Base-by-base conservation (phyloP, 2,113 vertebrate genomes). In the Saimiri boliviensis region DNA sequence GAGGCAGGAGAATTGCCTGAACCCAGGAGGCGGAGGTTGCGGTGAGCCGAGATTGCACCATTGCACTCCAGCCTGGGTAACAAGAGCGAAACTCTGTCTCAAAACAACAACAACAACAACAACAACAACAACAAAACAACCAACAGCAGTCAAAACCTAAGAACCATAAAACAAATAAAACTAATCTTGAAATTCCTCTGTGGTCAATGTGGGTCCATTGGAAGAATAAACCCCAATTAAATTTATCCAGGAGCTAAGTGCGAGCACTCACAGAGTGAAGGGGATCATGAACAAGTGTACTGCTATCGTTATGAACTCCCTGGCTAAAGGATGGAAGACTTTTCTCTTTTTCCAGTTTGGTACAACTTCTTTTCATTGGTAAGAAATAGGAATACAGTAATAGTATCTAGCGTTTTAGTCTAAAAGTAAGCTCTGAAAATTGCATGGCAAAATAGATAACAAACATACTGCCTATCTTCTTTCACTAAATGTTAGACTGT, bases 271-370 rank as follows among this genome's bases (percentile, higher is more conserved):
- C 21, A 88, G 96, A 94, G 56, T 84, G 95, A 96, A 94, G 71
- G 32, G 73, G 54, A 76, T 93, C 54, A 17, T 93, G 92, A 82
- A 0, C 89, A n/a, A 77, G 90, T 96, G 92, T 17, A 17, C 74
- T 86, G 79, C 94, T 77, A 74, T 45, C n/a, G 83, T 83, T 96
- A 63, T 91, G 56, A 94, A 88, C 35, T 32, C 54, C 91, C 80
- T 81, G 76, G 58, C 93, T 96, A 68, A 85, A 91, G 95, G 58
- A 56, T 85, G 68, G 96, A 97, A 98, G 80, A 9, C 92, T 97
- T 97, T 96, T 91, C 94, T 95, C 76, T 95, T 95, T 70, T 84
- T 84, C 73, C 42, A 84, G 21, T 70, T 94, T 96, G 37, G 23
- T 47, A 92, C 91, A 92, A 68, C 32, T 94, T 16, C 71, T 56